Percentiles rank a stretch among this genome's conserved stretches.
phyloP scores from a whole-genome alignment of 30 jellyfish, hydroid and myxozoan genomes.

The Hydra vulgaris region DNA sequence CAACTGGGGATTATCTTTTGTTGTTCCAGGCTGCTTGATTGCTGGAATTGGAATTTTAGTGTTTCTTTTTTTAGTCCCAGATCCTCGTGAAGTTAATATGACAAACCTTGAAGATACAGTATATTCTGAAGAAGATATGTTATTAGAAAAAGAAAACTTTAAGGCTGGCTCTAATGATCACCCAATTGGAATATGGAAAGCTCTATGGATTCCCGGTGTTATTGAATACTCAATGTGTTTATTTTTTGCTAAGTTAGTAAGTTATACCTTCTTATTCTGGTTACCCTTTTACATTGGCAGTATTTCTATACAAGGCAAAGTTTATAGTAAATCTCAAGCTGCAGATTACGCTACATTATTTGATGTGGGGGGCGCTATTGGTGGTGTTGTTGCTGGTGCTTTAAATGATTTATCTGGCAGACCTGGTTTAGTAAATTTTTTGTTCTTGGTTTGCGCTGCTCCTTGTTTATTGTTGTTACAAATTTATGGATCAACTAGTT shows the following conservation, averaged over 20 bases:
- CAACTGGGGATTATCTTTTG: conserved; percentile 90
- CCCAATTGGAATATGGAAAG: conserved; percentile 29
- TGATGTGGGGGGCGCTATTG: conserved; percentile 90
- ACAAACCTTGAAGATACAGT: not conserved
- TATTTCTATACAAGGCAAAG: conserved; percentile 53
- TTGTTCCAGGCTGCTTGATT: conserved; percentile 77
- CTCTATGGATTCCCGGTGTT: conserved; percentile 59
- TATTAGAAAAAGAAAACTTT: not conserved
- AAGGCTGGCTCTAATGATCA: not conserved
- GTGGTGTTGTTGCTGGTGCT: conserved; percentile 68
- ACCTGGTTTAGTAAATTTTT: conserved; percentile 65
- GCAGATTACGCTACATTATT: conserved; percentile 79
- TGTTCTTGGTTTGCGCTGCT: conserved; percentile 61
- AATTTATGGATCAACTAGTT: conserved; percentile 2
- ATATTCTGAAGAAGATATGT: not conserved
- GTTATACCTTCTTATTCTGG: conserved; percentile 86
- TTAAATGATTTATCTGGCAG: conserved; percentile 54
- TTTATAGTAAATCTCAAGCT: conserved; percentile 34
- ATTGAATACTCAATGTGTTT: conserved; percentile 76
- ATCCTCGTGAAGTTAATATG: conserved; percentile 69
- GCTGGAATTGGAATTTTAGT: conserved; percentile 44
- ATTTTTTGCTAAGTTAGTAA: conserved; percentile 85
- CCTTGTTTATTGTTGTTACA: conserved; percentile 48
- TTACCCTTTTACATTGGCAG: conserved; percentile 63
- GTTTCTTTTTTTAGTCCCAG: conserved; percentile 54